These are phyloP conservation scores for Brachionus rotundiformis DNA, from an alignment of 1,140 invertebrate genomes.

Conservation along the genomic window DNA sequence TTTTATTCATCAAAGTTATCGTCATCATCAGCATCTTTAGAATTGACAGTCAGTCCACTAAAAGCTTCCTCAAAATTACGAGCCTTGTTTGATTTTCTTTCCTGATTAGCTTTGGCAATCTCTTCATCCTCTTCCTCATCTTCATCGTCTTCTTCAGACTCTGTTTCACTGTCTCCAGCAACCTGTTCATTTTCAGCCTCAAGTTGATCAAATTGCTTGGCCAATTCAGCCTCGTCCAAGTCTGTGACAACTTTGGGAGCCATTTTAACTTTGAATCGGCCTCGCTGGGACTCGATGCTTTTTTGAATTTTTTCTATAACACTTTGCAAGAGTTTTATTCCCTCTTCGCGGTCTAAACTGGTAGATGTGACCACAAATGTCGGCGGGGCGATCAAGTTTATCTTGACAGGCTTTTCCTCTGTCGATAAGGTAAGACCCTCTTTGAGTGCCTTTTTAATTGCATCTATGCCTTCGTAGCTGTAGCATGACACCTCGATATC, in stretches of 20 bases:
- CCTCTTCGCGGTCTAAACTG: constrained; percentile 90
- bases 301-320: constrained; percentile 84
- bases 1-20: constrained; percentile 34
- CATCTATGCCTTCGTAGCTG: constrained; percentile 97
- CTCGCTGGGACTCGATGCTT: constrained; percentile 79
- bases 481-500: constrained; percentile 97
- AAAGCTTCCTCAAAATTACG: constrained; percentile 14
- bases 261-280: constrained; percentile 91
- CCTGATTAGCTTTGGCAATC: neutral
- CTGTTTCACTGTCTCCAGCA: constrained; percentile 68
- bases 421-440: constrained; percentile 82
- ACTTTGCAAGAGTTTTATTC: constrained; percentile 80
- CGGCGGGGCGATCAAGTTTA: constrained; percentile 97
- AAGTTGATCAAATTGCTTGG: constrained; percentile 85
- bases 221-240: constrained; percentile 85
- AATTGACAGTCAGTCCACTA: neutral
- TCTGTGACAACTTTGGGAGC: constrained; percentile 96
- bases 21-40: constrained; percentile 6
- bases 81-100: neutral
- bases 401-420: constrained; percentile 65
- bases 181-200: constrained; percentile 92
- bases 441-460: constrained; percentile 88
- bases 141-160: constrained; percentile 53
- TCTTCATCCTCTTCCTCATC: constrained; percentile 51
- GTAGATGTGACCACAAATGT: constrained; percentile 97